phyloP scores from a whole-genome alignment of 2,888 invertebrate genomes.

The Serrognathus titanus region DNA sequence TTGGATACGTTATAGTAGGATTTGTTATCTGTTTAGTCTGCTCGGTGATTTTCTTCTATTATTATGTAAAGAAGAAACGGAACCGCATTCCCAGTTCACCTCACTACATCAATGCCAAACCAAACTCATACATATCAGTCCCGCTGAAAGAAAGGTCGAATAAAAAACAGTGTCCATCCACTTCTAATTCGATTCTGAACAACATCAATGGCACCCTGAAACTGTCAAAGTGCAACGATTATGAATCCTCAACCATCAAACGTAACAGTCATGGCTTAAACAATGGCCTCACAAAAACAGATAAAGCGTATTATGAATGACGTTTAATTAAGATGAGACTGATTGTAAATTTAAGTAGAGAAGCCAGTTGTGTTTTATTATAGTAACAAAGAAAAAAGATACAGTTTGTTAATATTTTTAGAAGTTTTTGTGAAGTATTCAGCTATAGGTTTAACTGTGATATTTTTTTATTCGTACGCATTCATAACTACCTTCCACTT shows the following conservation, averaged over 20 bases:
- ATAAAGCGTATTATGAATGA: slow-evolving; percentile 27
- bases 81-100: slow-evolving; percentile 71
- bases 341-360: too few relatives aligned
- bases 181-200: slow-evolving; percentile 43
- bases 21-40: slow-evolving; percentile 34
- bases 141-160: slow-evolving; percentile 70
- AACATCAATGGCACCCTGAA: slow-evolving; percentile 39
- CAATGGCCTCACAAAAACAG: slow-evolving; percentile 51
- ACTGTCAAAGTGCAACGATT: slow-evolving; percentile 70
- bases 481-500: too few relatives aligned
- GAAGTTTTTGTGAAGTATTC: too few relatives aligned
- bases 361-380: too few relatives aligned
- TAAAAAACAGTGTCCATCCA: slow-evolving; percentile 43
- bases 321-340: neutral
- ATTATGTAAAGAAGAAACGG: slow-evolving; percentile 45
- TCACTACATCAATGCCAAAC: slow-evolving; percentile 76
- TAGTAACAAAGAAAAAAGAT: too few relatives aligned
- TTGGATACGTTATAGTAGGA: slow-evolving; percentile 23
- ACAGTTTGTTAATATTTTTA: too few relatives aligned
- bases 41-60: slow-evolving; percentile 35
- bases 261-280: slow-evolving; percentile 69
- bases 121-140: slow-evolving; percentile 80
- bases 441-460: too few relatives aligned
- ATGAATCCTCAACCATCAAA: slow-evolving; percentile 65
- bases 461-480: too few relatives aligned